Base-by-base conservation (phyloP, 2,888 invertebrate genomes). In the Phalera bucephala region DNA sequence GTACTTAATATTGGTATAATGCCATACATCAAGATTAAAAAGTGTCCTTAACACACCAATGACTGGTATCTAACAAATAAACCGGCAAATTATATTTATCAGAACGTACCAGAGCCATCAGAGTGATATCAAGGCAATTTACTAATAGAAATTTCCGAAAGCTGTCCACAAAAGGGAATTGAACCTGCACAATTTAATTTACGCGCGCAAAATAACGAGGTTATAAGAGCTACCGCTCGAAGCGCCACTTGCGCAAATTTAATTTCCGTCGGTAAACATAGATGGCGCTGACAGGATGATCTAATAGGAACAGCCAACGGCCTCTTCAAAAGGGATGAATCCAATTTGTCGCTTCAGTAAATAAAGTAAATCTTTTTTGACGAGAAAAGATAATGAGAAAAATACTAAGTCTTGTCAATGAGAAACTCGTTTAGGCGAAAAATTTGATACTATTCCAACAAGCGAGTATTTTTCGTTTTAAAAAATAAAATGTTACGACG, bases 251-350 rank as follows among this genome's bases (percentile, higher is more conserved):
- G 34, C 35, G 42, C 36, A 35, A 33, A 62, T 62, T 67, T 66
- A 67, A 73, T 74, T 65, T 69, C 69, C 65, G 41, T 23, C 36
- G n/a, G 28, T 43, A 57, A 59, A 58, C 56, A 67, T 58, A 80
- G 80, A 79, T 78, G 79, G 73, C 76, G 73, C 64, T 69, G 56
- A 42, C 40, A 49, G 23, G 12, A 8, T 51, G 54, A 78, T 74
- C 52, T 60, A 73, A 75, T 77, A 73, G 70, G 59, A 57, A 38
- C 51, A 31, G 14, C 4, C 12, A 9, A 23, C 41, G 49, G 38
- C 45, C 35, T 40, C 42, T n/a, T n/a, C 46, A 38, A 45, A 45
- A 50, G 33, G 36, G 40, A 43, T 43, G 59, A 65, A 76, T 68
- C 48, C 52, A 70, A 76, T 75, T 71, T 66, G 49, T 45, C 54